Evolutionary conservation across 2,888 invertebrate species (phyloP).

Genomic region (Lycocerus yunnanus): DNA sequence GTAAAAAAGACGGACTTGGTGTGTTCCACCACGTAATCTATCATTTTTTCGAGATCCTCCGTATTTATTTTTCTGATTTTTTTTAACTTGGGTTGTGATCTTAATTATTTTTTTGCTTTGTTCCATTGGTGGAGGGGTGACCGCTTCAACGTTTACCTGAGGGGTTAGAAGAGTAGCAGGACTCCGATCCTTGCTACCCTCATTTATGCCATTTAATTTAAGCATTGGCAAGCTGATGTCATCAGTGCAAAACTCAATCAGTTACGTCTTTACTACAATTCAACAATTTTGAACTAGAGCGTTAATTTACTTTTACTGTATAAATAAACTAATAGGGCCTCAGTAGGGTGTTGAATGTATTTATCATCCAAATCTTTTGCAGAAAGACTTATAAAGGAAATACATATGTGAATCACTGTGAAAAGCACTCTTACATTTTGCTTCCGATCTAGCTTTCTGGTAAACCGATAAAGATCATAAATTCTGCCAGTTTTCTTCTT

Average conservation of each 20-base stretch:
- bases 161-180: too few species aligned
- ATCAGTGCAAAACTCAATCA: neutral
- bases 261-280: neutral
- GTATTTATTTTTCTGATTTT: too few species aligned
- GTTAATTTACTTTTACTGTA: neutral
- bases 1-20: too few species aligned
- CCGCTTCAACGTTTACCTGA: too few species aligned
- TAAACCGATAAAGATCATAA: neutral
- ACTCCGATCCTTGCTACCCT: too few species aligned
- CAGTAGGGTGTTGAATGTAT: neutral
- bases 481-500: neutral
- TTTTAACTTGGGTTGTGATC: too few species aligned
- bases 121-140: too few species aligned
- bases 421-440: neutral
- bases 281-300: neutral
- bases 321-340: neutral
- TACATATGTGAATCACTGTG: neutral
- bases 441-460: neutral
- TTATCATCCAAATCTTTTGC: neutral
- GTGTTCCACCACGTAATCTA: too few species aligned
- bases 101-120: too few species aligned
- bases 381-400: neutral
- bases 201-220: neutral
- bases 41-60: too few species aligned
- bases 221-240: neutral